Evolutionary conservation across 2,888 invertebrate genomes (phyloP).

Genomic region (Odontocolon sp.): DNA sequence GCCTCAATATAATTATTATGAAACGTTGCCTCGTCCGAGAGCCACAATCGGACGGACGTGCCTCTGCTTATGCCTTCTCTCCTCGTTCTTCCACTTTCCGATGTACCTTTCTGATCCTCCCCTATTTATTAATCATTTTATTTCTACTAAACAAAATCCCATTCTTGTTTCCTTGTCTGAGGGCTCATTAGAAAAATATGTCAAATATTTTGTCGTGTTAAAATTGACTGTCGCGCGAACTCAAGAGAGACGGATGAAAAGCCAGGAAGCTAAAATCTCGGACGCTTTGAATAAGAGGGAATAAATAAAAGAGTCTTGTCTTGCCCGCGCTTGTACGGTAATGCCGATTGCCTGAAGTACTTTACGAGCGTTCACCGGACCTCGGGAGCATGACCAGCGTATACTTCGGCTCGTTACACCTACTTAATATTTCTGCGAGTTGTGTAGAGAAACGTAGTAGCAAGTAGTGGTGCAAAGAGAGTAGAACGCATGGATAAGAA

Average conservation of each 20-base stretch:
- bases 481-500: too few relatives aligned
- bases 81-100: constrained; percentile 17
- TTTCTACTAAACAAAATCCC: too few relatives aligned
- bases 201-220: too few relatives aligned
- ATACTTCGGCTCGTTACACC: constrained; percentile 33
- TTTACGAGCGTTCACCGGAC: constrained; percentile 28
- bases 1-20: constrained; percentile 73
- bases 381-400: constrained; percentile 13
- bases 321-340: neutral
- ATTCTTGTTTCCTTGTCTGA: too few relatives aligned
- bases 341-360: constrained; percentile 27
- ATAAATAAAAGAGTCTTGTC: neutral
- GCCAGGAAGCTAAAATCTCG: too few relatives aligned
- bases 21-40: constrained; percentile 67
- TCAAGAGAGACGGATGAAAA: too few relatives aligned
- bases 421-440: constrained; percentile 38
- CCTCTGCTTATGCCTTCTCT: constrained; percentile 67
- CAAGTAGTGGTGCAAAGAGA: neutral
- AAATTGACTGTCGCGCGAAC: too few relatives aligned
- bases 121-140: constrained; percentile 12
- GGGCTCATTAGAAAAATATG: too few relatives aligned
- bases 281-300: too few relatives aligned
- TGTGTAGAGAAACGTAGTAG: neutral
- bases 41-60: constrained; percentile 71
- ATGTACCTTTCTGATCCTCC: neutral